Base-by-base conservation (phyloP, 2,888 invertebrate species). In the Meghimatium bilineatum region DNA sequence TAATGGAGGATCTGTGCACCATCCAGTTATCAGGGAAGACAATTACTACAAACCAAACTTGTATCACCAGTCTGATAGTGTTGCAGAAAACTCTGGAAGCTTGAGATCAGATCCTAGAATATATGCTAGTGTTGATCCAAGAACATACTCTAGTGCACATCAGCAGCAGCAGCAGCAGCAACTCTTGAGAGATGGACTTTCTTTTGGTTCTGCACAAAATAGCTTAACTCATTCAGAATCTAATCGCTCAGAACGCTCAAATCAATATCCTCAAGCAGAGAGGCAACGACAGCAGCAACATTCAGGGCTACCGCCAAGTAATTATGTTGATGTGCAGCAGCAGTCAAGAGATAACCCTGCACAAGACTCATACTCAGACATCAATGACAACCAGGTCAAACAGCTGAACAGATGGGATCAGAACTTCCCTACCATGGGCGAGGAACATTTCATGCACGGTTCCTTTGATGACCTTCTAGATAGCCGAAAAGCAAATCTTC, bases 381-480 rank as follows among this genome's bases (percentile, higher is more conserved):
- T 8, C 34, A 36, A 72, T 69, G 78, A 78, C 26, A 63, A 67
- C n/a, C 56, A 29, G 60, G 63, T 83, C 23, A 84, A 80, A 29
- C 79, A 80, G 38, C 44, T 84, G 34, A 67, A 75, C 52, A 79
- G 36, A 34, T 84, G 84, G 84, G 84, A 84, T 44, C 71, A 74
- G 36, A 80, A 74, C 32, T 80, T 84, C 38, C 84, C 84, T 36
- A 26, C 32, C 14, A 12, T 80, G 26, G 74, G 66, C 14, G 66
- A 52, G n/a, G 84, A 74, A 10, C 49, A 63, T 8, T 8, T 80
- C 26, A 74, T 63, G 44, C 84, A 84, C 44, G 49, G 84, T 29
- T 84, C 84, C 23, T 74, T 77, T 75, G 75, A 67, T 84, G 80
- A 84, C 26, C 75, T 84, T 14, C 34, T 74, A 10, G 84, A 80